These are phyloP conservation scores for Ostrea denselamellosa DNA, from an alignment of 1,140 invertebrate genomes.

Conservation along the genomic window DNA sequence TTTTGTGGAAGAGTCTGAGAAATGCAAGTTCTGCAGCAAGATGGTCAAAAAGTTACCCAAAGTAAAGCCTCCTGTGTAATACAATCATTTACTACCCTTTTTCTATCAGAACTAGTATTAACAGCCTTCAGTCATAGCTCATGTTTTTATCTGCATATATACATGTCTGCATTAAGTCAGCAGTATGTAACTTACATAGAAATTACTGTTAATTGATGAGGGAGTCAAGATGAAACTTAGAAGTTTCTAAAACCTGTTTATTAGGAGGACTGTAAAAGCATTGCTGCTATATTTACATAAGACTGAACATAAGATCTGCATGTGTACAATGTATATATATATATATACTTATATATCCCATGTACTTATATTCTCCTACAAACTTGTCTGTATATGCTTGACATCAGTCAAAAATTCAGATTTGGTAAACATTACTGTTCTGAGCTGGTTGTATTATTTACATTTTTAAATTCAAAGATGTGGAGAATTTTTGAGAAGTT, in stretches of 20 bases:
- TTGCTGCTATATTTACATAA: constrained; percentile 24
- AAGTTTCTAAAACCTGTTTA: neutral
- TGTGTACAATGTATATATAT: constrained; percentile 26
- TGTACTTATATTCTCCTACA: neutral
- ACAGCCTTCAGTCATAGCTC: neutral
- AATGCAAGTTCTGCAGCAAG: constrained; percentile 1
- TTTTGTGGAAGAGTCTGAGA: neutral
- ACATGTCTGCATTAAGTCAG: constrained; percentile 31
- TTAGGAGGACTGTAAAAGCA: neutral
- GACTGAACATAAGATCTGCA: constrained; percentile 12
- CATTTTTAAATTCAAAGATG: neutral
- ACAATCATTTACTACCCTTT: neutral
- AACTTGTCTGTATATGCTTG: constrained; percentile 28
- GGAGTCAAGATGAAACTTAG: neutral
- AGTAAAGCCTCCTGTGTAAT: constrained; percentile 1
- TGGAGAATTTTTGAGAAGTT: neutral
- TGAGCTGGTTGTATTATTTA: too few species aligned
- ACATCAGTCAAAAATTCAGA: neutral
- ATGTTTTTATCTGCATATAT: neutral
- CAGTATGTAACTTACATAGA: neutral
- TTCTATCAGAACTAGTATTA: neutral
- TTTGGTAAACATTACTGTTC: too few species aligned
- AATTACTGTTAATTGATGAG: neutral
- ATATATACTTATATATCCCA: neutral
- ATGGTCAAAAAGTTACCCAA: constrained; percentile 36